phyloP scores from a whole-genome alignment of 2,888 invertebrate species.

The Diaperis boleti region DNA sequence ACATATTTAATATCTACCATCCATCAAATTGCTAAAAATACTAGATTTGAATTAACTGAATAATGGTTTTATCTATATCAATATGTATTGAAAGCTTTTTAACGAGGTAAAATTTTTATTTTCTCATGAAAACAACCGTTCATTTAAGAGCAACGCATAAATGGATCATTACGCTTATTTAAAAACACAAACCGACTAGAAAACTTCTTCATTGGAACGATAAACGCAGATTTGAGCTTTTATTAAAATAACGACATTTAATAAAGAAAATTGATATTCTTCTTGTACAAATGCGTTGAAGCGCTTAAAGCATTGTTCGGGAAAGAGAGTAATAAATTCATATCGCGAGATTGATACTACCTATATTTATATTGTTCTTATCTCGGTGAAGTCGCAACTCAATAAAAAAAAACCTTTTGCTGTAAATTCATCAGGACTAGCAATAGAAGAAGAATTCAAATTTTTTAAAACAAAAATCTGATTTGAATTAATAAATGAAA shows the following conservation, averaged over 20 bases:
- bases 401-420: constrained; percentile 31
- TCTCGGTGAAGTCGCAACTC: constrained; percentile 44
- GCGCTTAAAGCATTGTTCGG: constrained; percentile 50
- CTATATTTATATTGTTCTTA: constrained; percentile 53
- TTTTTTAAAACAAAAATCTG: not conserved
- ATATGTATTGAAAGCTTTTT: too few relatives aligned
- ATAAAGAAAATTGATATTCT: constrained; percentile 60
- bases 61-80: too few relatives aligned
- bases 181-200: not conserved
- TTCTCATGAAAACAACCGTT: too few relatives aligned
- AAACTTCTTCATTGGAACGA: constrained; percentile 42
- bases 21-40: too few relatives aligned
- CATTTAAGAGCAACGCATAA: not conserved
- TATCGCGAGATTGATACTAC: constrained; percentile 51
- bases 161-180: too few relatives aligned
- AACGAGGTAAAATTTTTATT: too few relatives aligned
- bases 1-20: too few relatives aligned
- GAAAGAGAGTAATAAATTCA: constrained; percentile 51
- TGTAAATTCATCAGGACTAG: not conserved
- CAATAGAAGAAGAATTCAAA: not conserved
- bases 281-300: constrained; percentile 55
- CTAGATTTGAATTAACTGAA: too few relatives aligned
- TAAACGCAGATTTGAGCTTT: constrained; percentile 55
- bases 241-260: constrained; percentile 58
- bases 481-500: too few relatives aligned